Evolutionary conservation across 2,888 invertebrate species (phyloP).

Genomic region (Cephus rjabovi): DNA sequence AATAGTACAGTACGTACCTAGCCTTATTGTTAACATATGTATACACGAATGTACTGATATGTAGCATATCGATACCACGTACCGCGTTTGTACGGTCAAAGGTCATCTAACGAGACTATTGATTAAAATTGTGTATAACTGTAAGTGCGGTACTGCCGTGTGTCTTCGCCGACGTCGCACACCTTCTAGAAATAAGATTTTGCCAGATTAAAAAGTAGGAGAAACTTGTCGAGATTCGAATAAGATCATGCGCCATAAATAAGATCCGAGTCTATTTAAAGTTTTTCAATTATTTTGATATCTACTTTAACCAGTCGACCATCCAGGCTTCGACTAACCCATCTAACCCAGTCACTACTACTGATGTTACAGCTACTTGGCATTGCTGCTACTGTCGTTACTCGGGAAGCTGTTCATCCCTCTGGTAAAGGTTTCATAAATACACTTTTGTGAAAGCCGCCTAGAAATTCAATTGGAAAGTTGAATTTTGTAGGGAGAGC

Average conservation of each 20-base stretch:
- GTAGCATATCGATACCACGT: too few species aligned
- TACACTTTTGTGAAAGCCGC: conserved; percentile 49
- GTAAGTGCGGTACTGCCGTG: neutral
- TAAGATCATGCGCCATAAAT: conserved; percentile 27
- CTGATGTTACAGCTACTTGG: neutral
- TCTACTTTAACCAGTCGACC: conserved; percentile 25
- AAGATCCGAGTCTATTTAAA: conserved; percentile 49
- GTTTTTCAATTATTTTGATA: conserved; percentile 58
- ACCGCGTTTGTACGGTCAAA: neutral
- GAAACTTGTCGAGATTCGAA: neutral
- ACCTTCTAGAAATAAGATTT: neutral
- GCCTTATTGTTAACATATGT: neutral
- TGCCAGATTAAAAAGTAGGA: neutral
- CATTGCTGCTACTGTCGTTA: conserved; percentile 7
- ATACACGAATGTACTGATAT: too few species aligned
- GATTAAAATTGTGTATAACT: neutral
- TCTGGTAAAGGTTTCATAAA: conserved; percentile 50
- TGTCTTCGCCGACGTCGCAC: neutral
- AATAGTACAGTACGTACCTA: neutral
- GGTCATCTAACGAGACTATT: neutral
- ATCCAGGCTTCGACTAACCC: conserved; percentile 6
- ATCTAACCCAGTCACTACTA: neutral
- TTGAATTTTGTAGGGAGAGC: conserved; percentile 33
- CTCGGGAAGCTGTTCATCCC: conserved; percentile 26
- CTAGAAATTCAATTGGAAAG: conserved; percentile 56